Conservation (phyloP, 2,888 invertebrate species). For the Neoaliturus tenellus region DNA sequence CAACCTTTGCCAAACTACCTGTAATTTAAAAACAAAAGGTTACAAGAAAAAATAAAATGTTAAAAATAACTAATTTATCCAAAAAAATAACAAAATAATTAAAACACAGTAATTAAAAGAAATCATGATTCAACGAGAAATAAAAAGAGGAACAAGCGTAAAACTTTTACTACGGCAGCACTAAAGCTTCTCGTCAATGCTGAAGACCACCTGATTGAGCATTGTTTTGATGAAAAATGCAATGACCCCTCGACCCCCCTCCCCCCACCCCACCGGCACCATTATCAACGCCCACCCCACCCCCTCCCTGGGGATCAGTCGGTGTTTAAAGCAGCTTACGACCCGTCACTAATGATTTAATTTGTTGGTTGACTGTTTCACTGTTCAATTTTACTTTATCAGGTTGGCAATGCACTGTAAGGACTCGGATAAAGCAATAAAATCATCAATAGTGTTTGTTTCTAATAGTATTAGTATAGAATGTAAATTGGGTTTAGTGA, state of each 20-base stretch:
- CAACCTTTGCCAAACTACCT: too few species aligned
- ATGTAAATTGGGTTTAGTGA: too few species aligned
- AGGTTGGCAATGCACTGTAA: neutral
- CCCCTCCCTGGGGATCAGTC: neutral
- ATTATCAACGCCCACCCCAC: neutral
- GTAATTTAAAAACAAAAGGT: too few species aligned
- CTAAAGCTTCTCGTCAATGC: neutral
- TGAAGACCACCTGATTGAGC: slow-evolving; percentile 25
- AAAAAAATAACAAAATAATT: neutral
- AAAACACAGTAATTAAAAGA: neutral
- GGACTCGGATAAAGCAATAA: too few species aligned
- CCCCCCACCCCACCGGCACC: neutral
- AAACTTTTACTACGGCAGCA: neutral
- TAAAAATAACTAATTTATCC: too few species aligned
- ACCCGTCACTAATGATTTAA: slow-evolving; percentile 30
- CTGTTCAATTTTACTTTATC: neutral
- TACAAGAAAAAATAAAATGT: too few species aligned
- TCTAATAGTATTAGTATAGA: too few species aligned
- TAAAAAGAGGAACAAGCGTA: neutral
- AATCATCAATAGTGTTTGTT: too few species aligned
- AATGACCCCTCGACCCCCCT: slow-evolving; percentile 16
- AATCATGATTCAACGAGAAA: neutral
- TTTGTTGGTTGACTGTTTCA: neutral
- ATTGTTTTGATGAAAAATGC: slow-evolving; percentile 35
- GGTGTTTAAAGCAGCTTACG: slow-evolving; percentile 14